phyloP scores from a whole-genome alignment of 2,888 invertebrate species.

The Chydorus sphaericus region DNA sequence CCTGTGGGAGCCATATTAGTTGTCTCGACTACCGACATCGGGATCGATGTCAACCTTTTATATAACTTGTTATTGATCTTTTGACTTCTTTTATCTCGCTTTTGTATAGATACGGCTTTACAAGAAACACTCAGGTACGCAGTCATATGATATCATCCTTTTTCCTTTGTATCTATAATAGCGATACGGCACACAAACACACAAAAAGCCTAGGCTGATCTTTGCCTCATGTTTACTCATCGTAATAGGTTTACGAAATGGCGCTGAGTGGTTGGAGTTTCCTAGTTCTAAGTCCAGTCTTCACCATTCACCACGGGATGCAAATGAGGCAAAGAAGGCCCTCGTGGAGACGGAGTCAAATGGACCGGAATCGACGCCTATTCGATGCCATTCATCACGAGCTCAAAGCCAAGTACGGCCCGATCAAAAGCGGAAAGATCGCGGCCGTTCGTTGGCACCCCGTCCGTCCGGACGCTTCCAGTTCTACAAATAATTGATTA shows the following conservation, averaged over 20 bases:
- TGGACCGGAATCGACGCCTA: slow-evolving; percentile 60
- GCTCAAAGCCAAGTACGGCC: slow-evolving; percentile 55
- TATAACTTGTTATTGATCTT: not conserved
- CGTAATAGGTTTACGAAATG: slow-evolving; percentile 76
- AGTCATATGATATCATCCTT: not conserved
- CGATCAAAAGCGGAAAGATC: not conserved
- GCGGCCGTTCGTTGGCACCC: not conserved
- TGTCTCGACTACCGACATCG: not conserved
- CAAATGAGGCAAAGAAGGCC: slow-evolving; percentile 63
- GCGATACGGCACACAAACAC: slow-evolving; percentile 3
- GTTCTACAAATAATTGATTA: no score
- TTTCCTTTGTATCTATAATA: not conserved
- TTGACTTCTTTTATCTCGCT: not conserved
- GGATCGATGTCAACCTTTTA: not conserved
- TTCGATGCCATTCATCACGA: slow-evolving; percentile 73
- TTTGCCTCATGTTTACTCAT: not conserved
- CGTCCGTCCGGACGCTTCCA: not conserved
- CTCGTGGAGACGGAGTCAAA: slow-evolving; percentile 74
- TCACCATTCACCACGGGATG: slow-evolving; percentile 80
- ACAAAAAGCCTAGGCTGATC: not conserved
- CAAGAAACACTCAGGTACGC: slow-evolving; percentile 74
- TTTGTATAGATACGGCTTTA: slow-evolving; percentile 47
- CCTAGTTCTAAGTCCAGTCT: slow-evolving; percentile 70
- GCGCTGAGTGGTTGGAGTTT: slow-evolving; percentile 76
- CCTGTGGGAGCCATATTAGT: not conserved